Base-by-base conservation (phyloP, 2,888 invertebrate genomes). In the Boloria selene region DNA sequence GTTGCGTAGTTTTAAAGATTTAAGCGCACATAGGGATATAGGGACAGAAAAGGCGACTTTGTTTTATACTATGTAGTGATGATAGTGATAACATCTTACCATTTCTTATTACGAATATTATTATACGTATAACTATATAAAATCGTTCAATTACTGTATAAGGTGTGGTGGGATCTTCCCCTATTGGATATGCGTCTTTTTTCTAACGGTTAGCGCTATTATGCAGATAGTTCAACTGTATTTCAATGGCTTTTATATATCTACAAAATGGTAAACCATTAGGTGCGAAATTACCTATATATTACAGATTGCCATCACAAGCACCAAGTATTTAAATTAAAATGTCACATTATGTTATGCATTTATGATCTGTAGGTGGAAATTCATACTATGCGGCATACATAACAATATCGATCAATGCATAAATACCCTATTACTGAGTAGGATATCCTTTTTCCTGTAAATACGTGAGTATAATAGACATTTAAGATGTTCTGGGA, bases 381-480 rank as follows among this genome's bases (percentile, higher is more conserved):
- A 69, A 49, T 61, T 53, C 64, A 64, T 61, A 44, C 53, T 65
- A 62, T 59, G 22, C 59, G 17, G 53, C 51, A 18, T 67, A 65
- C 60, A 61, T 67, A 58, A 52, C 42, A 52, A 64, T 62, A 64
- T 61, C 50, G 54, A 65, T 62, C 14, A 22, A 54, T 56, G 16
- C 18, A 65, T 62, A 38, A 22, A 54, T 56, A 26, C 18, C 65
- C 38, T 45, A 50, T 61, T 61, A 59, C 62, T 51, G 64, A 68
- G 59, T 65, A 56, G 63, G 68, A 72, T 67, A 69, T 70, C 72
- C 72, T 65, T 65, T 72, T 67, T 72, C 70, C 72, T 65, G 64
- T 65, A 65, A 63, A 64, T 64, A 47, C 44, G 60, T 63, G 44
- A 65, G 26, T 61, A 17, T 61, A 38, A 65, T 52, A 54, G 55